Evolutionary conservation across 2,113 vertebrate genomes (phyloP).

Genomic region (Cephalophus harveyi): DNA sequence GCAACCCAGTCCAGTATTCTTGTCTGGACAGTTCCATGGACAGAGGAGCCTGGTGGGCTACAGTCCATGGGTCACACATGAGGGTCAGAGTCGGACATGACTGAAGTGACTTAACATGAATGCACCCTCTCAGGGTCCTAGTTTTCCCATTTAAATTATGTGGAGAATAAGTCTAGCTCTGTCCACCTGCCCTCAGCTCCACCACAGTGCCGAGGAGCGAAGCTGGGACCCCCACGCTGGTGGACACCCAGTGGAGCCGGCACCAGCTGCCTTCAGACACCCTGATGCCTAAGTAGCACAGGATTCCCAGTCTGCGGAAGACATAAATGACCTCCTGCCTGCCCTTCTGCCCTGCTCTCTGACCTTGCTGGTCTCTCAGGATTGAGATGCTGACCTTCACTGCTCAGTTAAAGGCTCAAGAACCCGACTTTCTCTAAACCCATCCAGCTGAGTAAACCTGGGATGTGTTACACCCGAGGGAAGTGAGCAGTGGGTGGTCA

Average conservation of each 20-base stretch:
- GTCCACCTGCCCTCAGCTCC: constrained; percentile 46
- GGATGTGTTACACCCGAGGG: neutral
- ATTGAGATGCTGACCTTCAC: neutral
- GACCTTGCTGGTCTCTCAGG: neutral
- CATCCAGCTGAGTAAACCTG: neutral
- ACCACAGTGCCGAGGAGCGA: neutral
- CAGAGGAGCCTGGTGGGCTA: neutral
- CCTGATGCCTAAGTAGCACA: neutral
- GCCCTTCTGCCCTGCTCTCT: neutral
- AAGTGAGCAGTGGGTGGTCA: neutral
- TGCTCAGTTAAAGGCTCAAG: neutral
- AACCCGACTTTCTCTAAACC: neutral
- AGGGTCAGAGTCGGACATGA: neutral
- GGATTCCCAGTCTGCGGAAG: neutral
- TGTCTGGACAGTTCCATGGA: neutral
- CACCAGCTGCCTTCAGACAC: neutral
- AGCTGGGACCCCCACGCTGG: neutral
- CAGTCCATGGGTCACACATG: neutral
- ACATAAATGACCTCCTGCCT: neutral
- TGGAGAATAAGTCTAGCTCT: neutral
- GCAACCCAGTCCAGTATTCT: neutral
- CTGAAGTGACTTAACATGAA: neutral
- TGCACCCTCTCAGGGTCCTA: neutral
- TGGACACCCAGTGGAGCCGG: neutral
- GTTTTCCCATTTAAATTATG: neutral